phyloP scores from a whole-genome alignment of 1,140 invertebrate genomes.

The Pseudoatta argentina region DNA sequence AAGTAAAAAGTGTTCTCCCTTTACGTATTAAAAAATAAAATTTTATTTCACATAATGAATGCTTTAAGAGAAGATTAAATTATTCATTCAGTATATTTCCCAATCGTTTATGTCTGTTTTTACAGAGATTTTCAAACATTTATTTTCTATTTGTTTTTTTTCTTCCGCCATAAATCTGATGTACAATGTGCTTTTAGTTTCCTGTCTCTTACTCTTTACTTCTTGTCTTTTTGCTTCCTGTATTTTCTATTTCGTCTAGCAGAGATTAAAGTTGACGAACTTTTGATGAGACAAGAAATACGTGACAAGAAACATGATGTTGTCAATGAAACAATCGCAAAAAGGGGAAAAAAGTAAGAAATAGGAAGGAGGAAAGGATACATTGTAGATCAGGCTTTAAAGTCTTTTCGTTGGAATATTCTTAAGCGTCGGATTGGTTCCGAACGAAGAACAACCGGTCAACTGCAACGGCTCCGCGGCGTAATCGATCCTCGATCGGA shows the following conservation, averaged over 20 bases:
- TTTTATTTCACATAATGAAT: background rate
- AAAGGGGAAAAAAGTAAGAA: too few species aligned
- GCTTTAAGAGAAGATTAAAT: background rate
- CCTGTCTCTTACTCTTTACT: too few species aligned
- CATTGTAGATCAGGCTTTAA: background rate
- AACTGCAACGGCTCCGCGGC: slow-evolving; percentile 2
- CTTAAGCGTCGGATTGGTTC: background rate
- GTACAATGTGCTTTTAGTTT: too few species aligned
- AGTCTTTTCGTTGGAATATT: slow-evolving; percentile 12
- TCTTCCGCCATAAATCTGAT: background rate
- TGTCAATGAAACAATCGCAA: too few species aligned
- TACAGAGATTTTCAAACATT: background rate
- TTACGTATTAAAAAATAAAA: background rate
- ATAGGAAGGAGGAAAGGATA: too few species aligned
- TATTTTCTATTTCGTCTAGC: too few species aligned
- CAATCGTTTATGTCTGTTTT: background rate
- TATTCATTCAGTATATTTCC: background rate
- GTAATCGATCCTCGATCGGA: slow-evolving; percentile 53
- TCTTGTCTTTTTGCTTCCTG: too few species aligned
- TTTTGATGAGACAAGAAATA: too few species aligned
- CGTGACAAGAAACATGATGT: too few species aligned
- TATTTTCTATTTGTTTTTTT: background rate
- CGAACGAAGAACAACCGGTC: slow-evolving; percentile 28
- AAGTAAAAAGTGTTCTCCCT: background rate
- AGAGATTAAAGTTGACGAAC: too few species aligned